Base-by-base conservation (phyloP, 2,888 invertebrate genomes). In the Latrodectus hesperus region DNA sequence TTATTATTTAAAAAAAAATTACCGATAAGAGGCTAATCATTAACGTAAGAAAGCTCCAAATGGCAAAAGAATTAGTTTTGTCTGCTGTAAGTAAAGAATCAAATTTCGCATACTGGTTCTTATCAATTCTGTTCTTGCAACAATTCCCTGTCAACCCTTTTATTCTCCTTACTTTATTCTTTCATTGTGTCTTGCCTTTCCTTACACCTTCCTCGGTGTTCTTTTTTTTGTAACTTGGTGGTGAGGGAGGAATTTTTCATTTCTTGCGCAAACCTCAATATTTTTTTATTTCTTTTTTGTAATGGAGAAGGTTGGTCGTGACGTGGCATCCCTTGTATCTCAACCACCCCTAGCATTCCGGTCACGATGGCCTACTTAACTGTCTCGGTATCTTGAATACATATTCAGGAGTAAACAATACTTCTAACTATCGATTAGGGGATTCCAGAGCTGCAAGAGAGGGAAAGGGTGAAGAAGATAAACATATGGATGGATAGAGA, bases 361-460 rank as follows among this genome's bases (percentile, higher is more conserved):
- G 84, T 84, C 84, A 84, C 84, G 84, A 72, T 70, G 77, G 16
- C 53, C 55, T 73, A 55, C 78, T 84, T 84, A 84, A 84, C 84
- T 78, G 72, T 78, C 84, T 72, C n/a, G 84, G 51, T 67, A 38
- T 77, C 64, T 38, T 38, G 84, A 84, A 84, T 84, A 84, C 84
- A 84, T 84, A 84, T 84, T 84, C 84, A 84, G 53, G 73, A 73
- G 84, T 84, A 84, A 84, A 84, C 84, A 84, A 84, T 84, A 84
- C 84, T 84, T 78, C 72, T 84, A 67, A 73, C 84, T 65, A 84
- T 84, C 77, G 84, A 84, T 84, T 84, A 84, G n/a, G n/a, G 77
- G 78, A 65, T 55, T 17, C 65, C 53, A 52, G 55, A 65, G 73
- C 72, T 38, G 84, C 77, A 73, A 67, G 55, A 52, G 78, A 64